Conservation (phyloP, 2,888 invertebrate species). For the Lithophane semibrunnea region DNA sequence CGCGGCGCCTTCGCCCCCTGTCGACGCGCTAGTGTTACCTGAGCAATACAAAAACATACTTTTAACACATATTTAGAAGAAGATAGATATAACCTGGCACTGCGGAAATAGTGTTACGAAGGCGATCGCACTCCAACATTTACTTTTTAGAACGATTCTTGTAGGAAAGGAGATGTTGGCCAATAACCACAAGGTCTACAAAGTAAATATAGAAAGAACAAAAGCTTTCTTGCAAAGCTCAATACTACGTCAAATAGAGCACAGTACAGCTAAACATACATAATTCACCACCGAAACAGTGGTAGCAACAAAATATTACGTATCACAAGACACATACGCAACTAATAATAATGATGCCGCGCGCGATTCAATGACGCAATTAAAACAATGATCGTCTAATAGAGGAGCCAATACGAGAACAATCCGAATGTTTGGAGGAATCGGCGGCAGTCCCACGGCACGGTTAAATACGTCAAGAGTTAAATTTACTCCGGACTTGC, state of each 20-base stretch:
- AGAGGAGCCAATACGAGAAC: slow-evolving; percentile 73
- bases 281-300: slow-evolving; percentile 44
- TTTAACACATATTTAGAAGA: background rate
- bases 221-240: slow-evolving; percentile 32
- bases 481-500: slow-evolving; percentile 87
- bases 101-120: background rate
- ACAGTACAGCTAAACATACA: slow-evolving; percentile 43
- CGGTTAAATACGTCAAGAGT: slow-evolving; percentile 86
- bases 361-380: slow-evolving; percentile 71
- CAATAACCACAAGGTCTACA: slow-evolving; percentile 29
- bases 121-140: slow-evolving; percentile 19
- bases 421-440: slow-evolving; percentile 80
- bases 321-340: slow-evolving; percentile 65
- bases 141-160: background rate
- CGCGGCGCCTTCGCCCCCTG: slow-evolving; percentile 78
- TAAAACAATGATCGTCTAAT: slow-evolving; percentile 71
- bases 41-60: slow-evolving; percentile 48
- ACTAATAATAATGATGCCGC: slow-evolving; percentile 70
- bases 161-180: slow-evolving; percentile 33
- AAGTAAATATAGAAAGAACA: slow-evolving; percentile 52
- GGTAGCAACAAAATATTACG: slow-evolving; percentile 65
- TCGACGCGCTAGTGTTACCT: slow-evolving; percentile 88
- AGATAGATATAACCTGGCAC: background rate
- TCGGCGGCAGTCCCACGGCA: slow-evolving; percentile 73
- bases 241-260: slow-evolving; percentile 44